phyloP scores from a whole-genome alignment of 2,113 vertebrate genomes.

The Ptilorrhoa leucosticta region DNA sequence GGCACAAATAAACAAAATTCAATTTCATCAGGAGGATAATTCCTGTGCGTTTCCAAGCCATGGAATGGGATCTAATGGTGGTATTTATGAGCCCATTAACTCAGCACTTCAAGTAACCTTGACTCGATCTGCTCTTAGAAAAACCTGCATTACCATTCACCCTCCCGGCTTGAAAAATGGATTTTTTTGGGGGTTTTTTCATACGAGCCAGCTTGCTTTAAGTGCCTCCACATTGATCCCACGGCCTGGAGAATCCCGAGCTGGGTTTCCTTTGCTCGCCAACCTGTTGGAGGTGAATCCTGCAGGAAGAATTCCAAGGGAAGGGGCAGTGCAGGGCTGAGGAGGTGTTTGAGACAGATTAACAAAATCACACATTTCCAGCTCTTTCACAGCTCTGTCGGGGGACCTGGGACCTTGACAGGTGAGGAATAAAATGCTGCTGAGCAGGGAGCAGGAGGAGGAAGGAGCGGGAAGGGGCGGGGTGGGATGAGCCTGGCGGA shows the following conservation, averaged over 20 bases:
- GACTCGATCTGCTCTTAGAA: not conserved
- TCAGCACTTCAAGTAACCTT: not conserved
- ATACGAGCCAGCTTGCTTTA: not conserved
- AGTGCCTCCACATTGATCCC: not conserved
- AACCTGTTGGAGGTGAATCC: not conserved
- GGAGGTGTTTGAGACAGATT: not conserved
- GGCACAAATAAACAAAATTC: not conserved
- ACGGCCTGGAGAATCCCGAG: not conserved
- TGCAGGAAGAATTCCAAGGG: not conserved
- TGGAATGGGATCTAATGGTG: not conserved
- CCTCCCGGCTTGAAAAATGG: not conserved
- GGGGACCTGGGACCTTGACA: not conserved
- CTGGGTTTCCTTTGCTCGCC: not conserved
- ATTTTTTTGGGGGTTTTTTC: not conserved
- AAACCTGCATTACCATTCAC: rapidly evolving
- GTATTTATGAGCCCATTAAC: not conserved
- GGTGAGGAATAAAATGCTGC: not conserved
- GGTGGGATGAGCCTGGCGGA: not conserved
- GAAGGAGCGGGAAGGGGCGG: not conserved
- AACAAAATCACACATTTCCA: not conserved
- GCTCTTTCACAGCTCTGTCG: not conserved
- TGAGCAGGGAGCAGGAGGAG: not conserved
- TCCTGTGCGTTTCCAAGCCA: not conserved
- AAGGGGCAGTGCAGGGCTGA: not conserved
- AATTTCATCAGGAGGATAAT: not conserved